Base-by-base conservation (phyloP, 2,113 vertebrate genomes). In the Perccottus glenii region DNA sequence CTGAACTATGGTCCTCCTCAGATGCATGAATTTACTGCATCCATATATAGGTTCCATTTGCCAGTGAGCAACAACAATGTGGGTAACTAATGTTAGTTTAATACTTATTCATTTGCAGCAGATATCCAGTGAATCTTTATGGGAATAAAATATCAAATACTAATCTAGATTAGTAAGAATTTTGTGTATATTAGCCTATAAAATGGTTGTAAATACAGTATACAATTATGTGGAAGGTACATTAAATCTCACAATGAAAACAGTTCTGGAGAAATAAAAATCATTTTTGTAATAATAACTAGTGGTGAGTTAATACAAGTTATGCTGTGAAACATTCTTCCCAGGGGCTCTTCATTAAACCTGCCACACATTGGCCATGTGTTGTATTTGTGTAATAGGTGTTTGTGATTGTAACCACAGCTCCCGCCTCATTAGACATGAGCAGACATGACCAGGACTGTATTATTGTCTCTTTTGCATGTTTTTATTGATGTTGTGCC, bases 351-450 rank as follows among this genome's bases (percentile, higher is more conserved):
- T 67, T 73, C 12, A 61, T 72, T 56, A 62, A 79, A 67, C 66
- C 35, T 47, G 72, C 66, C 81, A 65, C 76, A 75, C 38, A 64
- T 42, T 60, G 50, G 69, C 36, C 1, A n/a, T 38, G 11, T 77
- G 85, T 85, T 73, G 64, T 82, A 59, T 80, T 75, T 74, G 60
- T 83, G 62, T 71, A 78, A 51, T 70, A 72, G 64, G 60, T 79
- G 76, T 80, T 75, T 58, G 59, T 43, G 62, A 72, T 70, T 44
- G 48, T 57, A 83, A 81, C 81, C 80, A 68, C 73, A 83, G 78
- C 67, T 80, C 59, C 70, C 52, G 60, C 15, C 45, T 78, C 42
- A 46, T 81, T 50, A 72, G 43, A 83, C 80, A 59, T 62, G 85
- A 86, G 27, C 60, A 55, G 64, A 72, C 79, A 67, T 4, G 46